phyloP scores from a whole-genome alignment of 2,888 invertebrate species.

The Drosophila crucigera region DNA sequence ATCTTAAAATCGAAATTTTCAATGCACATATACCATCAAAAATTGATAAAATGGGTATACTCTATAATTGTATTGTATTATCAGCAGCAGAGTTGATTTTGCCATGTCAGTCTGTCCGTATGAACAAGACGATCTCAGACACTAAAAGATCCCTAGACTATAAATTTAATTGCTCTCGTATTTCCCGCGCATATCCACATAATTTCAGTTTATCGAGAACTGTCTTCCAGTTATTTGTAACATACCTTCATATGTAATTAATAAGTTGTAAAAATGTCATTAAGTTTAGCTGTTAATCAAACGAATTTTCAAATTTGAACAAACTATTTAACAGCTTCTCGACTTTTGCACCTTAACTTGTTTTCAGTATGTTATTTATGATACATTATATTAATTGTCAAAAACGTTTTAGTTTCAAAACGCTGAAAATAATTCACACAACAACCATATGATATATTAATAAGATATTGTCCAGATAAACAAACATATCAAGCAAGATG shows the following conservation, averaged over 20 bases:
- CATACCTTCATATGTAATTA: no score
- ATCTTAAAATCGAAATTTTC: background rate
- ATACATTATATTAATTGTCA: no score
- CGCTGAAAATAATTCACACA: background rate
- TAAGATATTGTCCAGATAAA: background rate
- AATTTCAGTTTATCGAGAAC: background rate
- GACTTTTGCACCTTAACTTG: no score
- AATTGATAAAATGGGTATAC: rapidly evolving
- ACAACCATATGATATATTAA: background rate
- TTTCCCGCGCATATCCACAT: background rate
- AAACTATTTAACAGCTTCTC: no score
- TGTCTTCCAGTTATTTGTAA: background rate
- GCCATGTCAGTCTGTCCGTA: background rate
- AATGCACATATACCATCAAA: background rate
- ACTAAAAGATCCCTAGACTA: background rate
- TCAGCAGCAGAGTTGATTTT: background rate
- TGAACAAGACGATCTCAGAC: background rate
- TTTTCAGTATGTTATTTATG: no score
- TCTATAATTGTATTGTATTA: background rate
- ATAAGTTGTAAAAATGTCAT: no score
- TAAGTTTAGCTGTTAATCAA: no score
- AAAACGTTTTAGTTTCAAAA: background rate
- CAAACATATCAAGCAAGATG: background rate
- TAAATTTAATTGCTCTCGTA: background rate
- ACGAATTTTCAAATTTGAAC: no score